Base-by-base conservation (phyloP, 2,113 vertebrate genomes). In the Mormyrus iriodes region DNA sequence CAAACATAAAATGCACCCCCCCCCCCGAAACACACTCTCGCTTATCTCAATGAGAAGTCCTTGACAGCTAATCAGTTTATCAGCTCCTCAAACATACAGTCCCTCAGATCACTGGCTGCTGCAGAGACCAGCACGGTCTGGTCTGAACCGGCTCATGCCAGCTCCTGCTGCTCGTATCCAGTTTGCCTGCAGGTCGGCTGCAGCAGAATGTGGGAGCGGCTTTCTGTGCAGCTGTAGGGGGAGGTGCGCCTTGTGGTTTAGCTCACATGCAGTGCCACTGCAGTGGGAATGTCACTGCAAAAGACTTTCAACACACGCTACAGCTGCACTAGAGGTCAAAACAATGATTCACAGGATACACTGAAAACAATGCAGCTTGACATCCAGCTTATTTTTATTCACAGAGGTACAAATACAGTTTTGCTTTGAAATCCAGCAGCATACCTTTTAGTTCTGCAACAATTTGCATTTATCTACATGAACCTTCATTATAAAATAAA, bases 171-270 rank as follows among this genome's bases (percentile, higher is more conserved):
- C 94, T 94, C 92, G 91, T 89, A 92, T 95, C 95, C 91, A 89
- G 95, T 96, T 96, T 94, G 93, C 89, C 91, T 91, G 90, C 93
- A 93, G 92, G 91, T 94, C 94, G 94, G 93, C 93, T 95, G 95
- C 91, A 93, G 51, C 73, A 89, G 87, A 82, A 91, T 42, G 89
- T 87, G 52, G 90, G 92, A 93, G 94, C 93, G 94, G 92, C 90
- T 90, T 91, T 90, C 91, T 91, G 91, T 91, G 90, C 94, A 95
- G 95, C 94, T 95, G 94, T 19, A 17, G 93, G 94, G 91, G 85
- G 79, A 88, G 89, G 88, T 88, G 84, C 49, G 73, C 35, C 44
- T 24, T 86, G 86, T 48, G 44, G 84, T 73, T 53, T 21, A 44
- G 84, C 83, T 39, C 44, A 84, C 39, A 85, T 83, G 82, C 90